Percentiles rank a stretch among this genome's conserved stretches.
These are phyloP conservation scores for Drosophila arizonae DNA, from an alignment of 1,140 invertebrate species.

Conservation along the genomic window DNA sequence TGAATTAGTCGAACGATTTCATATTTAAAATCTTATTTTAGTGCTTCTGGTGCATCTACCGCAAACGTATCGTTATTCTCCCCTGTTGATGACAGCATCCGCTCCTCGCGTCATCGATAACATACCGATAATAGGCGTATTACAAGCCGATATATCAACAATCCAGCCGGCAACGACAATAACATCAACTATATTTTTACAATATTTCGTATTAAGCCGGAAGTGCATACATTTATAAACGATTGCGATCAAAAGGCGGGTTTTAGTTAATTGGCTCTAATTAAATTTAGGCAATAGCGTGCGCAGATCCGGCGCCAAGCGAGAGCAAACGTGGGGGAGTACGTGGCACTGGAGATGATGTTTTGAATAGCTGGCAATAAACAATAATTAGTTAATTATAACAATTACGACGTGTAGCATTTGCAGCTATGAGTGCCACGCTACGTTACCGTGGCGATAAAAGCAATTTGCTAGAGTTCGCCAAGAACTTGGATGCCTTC, in stretches of 20 bases:
- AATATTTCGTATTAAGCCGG: not conserved
- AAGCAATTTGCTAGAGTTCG: constrained; percentile 86
- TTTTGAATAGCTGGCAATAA: constrained; percentile 5
- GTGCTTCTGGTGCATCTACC: not conserved
- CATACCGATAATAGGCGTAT: not conserved
- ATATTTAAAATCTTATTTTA: too few species aligned
- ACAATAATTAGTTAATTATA: constrained; percentile 12
- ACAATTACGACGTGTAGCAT: not conserved
- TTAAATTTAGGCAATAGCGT: not conserved
- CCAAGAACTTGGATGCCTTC: constrained; percentile 95
- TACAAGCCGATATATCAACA: constrained; percentile 16
- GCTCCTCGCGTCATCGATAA: not conserved
- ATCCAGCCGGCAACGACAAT: constrained; percentile 35
- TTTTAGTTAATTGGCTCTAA: not conserved
- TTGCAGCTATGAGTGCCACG: constrained; percentile 66
- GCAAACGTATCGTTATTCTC: not conserved
- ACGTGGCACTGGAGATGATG: constrained; percentile 45
- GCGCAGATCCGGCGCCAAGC: not conserved
- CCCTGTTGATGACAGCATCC: not conserved
- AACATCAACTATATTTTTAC: constrained; percentile 14
- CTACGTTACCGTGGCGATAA: constrained; percentile 86
- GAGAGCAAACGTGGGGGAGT: constrained; percentile 17
- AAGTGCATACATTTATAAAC: not conserved
- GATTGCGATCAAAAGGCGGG: constrained; percentile 5
- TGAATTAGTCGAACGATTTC: too few species aligned